Percentiles rank a stretch among this genome's conserved stretches.
Conservation (phyloP, 2,113 vertebrate species). For the Corythaeola cristata region DNA sequence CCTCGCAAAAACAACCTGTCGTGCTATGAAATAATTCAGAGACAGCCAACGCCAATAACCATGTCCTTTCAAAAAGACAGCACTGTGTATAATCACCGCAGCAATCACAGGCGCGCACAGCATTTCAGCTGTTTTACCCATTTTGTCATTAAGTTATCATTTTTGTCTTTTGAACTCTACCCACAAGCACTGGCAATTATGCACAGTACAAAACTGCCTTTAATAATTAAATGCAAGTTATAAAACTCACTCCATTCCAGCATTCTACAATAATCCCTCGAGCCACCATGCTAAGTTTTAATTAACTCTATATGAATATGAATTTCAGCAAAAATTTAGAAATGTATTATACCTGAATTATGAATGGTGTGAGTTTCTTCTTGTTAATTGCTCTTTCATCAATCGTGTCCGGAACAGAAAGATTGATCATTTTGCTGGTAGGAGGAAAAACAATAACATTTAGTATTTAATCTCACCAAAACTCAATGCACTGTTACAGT, state of each 20-base stretch:
- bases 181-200: not conserved
- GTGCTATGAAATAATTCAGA: not conserved
- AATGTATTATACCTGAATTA: constrained; percentile 83
- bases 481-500: not conserved
- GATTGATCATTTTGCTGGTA: constrained; percentile 97
- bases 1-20: not conserved
- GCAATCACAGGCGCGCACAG: rapidly evolving
- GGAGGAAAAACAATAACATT: not conserved
- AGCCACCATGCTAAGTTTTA: not conserved
- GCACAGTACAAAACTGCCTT: not conserved
- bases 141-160: not conserved
- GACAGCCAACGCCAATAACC: not conserved
- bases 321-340: not conserved
- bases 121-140: not conserved
- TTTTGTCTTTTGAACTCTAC: not conserved
- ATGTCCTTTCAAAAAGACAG: not conserved
- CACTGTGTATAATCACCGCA: not conserved
- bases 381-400: constrained; percentile 98
- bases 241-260: not conserved
- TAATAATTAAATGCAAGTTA: constrained; percentile 1
- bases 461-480: not conserved
- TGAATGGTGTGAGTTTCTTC: constrained; percentile 94
- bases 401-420: constrained; percentile 94
- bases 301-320: not conserved
- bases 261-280: not conserved